Conservation (phyloP, 2,113 vertebrate genomes). For the Oncorhynchus nerka region DNA sequence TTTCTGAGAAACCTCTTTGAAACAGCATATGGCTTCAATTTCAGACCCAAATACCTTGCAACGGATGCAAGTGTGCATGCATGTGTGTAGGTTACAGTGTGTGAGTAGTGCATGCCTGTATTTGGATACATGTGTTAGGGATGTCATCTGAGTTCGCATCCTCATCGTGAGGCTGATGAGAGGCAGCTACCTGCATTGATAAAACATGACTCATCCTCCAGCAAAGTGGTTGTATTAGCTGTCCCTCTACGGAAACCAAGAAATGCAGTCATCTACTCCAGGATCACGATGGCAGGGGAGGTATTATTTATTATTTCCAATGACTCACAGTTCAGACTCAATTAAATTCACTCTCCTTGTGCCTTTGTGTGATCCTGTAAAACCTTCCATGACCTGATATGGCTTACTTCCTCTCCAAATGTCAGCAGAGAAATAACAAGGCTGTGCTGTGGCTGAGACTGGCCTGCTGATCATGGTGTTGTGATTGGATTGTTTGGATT, state of each 20-base stretch:
- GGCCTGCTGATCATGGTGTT: neutral
- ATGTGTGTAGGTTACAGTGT: slow-evolving; percentile 7
- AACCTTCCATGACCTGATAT: neutral
- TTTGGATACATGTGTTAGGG: neutral
- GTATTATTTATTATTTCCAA: neutral
- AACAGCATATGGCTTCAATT: slow-evolving; percentile 3
- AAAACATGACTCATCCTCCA: slow-evolving; percentile 60
- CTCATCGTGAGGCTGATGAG: slow-evolving; percentile 13
- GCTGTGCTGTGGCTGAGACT: neutral
- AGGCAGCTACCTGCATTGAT: slow-evolving; percentile 40
- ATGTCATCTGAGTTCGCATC: slow-evolving; percentile 24
- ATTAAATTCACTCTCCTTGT: slow-evolving; percentile 2
- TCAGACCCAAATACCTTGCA: neutral
- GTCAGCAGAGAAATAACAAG: neutral
- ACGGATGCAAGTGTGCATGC: slow-evolving; percentile 3
- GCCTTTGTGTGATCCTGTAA: neutral
- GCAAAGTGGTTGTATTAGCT: slow-evolving; percentile 36
- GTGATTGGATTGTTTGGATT: slow-evolving; percentile 1
- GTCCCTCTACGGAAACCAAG: neutral
- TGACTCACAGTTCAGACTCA: slow-evolving; percentile 21
- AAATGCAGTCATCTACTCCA: slow-evolving; percentile 20
- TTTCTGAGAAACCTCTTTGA: slow-evolving; percentile 9
- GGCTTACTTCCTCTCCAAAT: neutral
- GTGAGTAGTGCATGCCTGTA: slow-evolving; percentile 4
- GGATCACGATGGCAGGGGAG: neutral